Conservation (phyloP, 1,140 invertebrate genomes). For the Diabrotica virgifera region DNA sequence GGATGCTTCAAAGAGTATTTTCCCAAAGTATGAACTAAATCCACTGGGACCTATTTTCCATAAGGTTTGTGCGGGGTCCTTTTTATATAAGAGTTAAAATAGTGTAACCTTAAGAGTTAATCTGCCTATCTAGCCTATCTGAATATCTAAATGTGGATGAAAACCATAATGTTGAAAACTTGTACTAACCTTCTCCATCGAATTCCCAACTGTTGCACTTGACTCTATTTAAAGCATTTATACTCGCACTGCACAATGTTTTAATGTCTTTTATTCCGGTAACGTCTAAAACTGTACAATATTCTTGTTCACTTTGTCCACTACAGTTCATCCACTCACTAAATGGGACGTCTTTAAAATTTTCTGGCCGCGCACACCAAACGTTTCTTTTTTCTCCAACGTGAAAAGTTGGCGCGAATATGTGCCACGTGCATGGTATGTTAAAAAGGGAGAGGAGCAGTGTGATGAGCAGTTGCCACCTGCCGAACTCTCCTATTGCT, state of each 20-base stretch:
- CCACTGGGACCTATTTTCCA: no score
- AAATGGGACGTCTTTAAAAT: constrained; percentile 52
- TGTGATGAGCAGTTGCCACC: constrained; percentile 70
- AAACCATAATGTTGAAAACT: no score
- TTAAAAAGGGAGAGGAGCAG: constrained; percentile 69
- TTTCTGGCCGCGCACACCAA: constrained; percentile 60
- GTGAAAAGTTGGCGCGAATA: constrained; percentile 67
- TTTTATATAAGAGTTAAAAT: no score
- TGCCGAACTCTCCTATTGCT: constrained; percentile 69
- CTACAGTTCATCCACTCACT: constrained; percentile 61
- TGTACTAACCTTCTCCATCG: constrained; percentile 53
- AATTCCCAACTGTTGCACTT: constrained; percentile 67
- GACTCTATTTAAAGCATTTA: constrained; percentile 27
- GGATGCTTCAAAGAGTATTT: no score
- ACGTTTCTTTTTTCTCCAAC: constrained; percentile 55
- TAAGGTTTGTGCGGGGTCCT: no score
- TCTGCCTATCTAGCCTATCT: no score
- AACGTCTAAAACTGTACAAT: constrained; percentile 47
- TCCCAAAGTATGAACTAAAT: no score
- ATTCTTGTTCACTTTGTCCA: constrained; percentile 49
- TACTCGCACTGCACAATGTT: constrained; percentile 33
- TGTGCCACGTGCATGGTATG: constrained; percentile 73
- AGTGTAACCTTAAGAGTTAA: no score
- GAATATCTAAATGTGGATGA: no score
- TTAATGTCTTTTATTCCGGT: constrained; percentile 37